Evolutionary conservation across 1,140 invertebrate species (phyloP).

Genomic region (silkworm (Bombyx mori)): ASM3026992v2 NC_085121.1:7009001-7009500

Average conservation of each 20-base stretch:
- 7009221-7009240: slow-evolving; percentile 7
- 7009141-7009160: not conserved
- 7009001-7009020: too few relatives aligned
- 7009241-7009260: slow-evolving; percentile 14
- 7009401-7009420: slow-evolving; percentile 1
- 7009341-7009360: slow-evolving; percentile 42
- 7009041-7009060: too few relatives aligned
- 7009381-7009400: slow-evolving; percentile 13
- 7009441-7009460: not conserved
- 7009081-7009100: too few relatives aligned
- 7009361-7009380: slow-evolving; percentile 17
- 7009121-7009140: too few relatives aligned
- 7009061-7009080: too few relatives aligned
- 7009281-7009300: slow-evolving; percentile 43
- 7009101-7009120: too few relatives aligned
- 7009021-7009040: too few relatives aligned
- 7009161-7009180: too few relatives aligned
- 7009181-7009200: too few relatives aligned
- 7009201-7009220: too few relatives aligned
- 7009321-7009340: slow-evolving; percentile 53
- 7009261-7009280: slow-evolving; percentile 25
- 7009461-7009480: not conserved
- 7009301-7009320: slow-evolving; percentile 42
- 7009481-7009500: too few relatives aligned
- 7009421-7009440: not conserved